A percentile compares a stretch with the other conserved stretches of the same genome.
These are phyloP conservation scores for Eubasilissa splendida DNA, from an alignment of 2,888 invertebrate species.

Conservation along the genomic window DNA sequence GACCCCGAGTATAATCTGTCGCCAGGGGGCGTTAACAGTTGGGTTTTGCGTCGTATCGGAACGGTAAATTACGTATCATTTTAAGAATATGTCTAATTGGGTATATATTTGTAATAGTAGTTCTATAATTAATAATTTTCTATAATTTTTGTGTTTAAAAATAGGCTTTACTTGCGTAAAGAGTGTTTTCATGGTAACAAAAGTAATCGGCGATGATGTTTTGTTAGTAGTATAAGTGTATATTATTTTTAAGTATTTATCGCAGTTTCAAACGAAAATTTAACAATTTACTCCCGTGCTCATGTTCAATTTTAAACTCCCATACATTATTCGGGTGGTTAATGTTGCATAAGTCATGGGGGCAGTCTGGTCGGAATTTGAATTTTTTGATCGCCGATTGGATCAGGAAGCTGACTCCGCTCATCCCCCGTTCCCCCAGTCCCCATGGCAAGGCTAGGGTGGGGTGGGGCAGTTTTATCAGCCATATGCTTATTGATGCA, in stretches of 20 bases:
- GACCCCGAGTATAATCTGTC: too few species aligned
- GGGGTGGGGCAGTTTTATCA: conserved; percentile 51
- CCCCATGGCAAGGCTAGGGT: background rate
- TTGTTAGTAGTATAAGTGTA: background rate
- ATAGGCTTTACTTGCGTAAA: too few species aligned
- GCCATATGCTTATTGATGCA: conserved; percentile 57
- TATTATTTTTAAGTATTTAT: background rate
- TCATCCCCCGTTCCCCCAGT: background rate
- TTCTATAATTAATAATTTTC: too few species aligned
- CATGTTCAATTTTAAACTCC: background rate
- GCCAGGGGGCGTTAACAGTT: too few species aligned
- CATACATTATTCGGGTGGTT: conserved; percentile 46
- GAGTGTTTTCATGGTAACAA: too few species aligned
- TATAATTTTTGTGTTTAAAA: too few species aligned
- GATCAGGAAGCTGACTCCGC: conserved; percentile 48
- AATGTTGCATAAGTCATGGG: conserved; percentile 56
- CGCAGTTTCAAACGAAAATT: background rate
- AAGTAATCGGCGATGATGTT: too few species aligned
- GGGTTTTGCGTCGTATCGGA: too few species aligned
- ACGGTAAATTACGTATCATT: too few species aligned
- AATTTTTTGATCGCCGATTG: conserved; percentile 58
- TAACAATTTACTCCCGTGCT: background rate
- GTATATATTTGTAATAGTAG: too few species aligned
- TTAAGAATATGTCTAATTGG: too few species aligned
- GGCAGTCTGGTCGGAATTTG: conserved; percentile 55